Base-by-base conservation (phyloP, 2,888 invertebrate species). In the Diplazon laetatorius region DNA sequence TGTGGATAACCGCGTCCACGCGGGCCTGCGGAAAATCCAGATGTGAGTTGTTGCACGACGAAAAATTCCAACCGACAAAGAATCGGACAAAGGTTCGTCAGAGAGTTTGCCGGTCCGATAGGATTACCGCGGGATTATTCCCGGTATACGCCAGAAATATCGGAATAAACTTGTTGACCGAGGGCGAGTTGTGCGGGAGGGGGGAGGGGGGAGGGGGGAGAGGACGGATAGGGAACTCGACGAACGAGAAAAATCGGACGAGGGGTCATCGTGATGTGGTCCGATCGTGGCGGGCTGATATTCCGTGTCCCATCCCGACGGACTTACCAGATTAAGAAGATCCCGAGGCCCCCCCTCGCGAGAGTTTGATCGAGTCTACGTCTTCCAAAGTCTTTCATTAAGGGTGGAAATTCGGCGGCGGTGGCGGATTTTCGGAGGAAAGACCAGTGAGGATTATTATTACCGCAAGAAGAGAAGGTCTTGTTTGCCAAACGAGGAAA, bases 301-400 rank as follows among this genome's bases (percentile, higher is more conserved):
- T 68, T 68, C 71, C n/a, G n/a, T n/a, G 81, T 80, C 85, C 86
- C 85, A 88, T 88, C 87, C 87, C 85, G 83, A 80, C 82, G 87
- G 89, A 89, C 87, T 89, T 86, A 89, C 82, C 87, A 89, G 90
- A 90, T 90, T 90, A 89, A 90, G 86, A 77, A 70, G 68, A 62
- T 63, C 66, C 66, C 80, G 86, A 77, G 74, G 68, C 68, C 65
- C 66, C 66, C 80, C 66, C 66, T 76, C 75, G 86, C 85, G 84
- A 87, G 85, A 90, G 90, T 89, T 90, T 90, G 88, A 91, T 91
- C 89, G 89, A 89, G 87, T 89, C 89, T n/a, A n/a, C n/a, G n/a
- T 74, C 78, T 88, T 37, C 87, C 88, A 85, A 87, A 89, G 90
- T 90, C 90, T 91, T 90, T 91, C 90, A 91, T 91, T 91, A 90